Conservation (phyloP, 2,113 vertebrate species). For the Pelusios castaneus region DNA sequence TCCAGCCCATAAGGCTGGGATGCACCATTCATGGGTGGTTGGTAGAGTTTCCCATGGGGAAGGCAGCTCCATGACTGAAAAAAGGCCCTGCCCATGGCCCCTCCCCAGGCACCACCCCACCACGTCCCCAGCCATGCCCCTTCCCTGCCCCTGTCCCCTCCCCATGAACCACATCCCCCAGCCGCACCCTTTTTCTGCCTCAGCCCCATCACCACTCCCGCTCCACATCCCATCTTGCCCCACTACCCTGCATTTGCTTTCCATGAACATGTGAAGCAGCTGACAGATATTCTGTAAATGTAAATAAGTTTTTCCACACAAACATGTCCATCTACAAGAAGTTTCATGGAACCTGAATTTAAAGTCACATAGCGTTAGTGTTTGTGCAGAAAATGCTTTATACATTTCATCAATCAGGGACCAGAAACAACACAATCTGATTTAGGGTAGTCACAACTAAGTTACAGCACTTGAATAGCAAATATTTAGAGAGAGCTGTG, state of each 20-base stretch:
- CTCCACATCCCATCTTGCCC: too few relatives aligned
- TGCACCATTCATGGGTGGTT: too few relatives aligned
- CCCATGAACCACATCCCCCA: too few relatives aligned
- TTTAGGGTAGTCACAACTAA: not conserved
- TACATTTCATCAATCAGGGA: not conserved
- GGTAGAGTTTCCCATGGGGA: too few relatives aligned
- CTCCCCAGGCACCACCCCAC: too few relatives aligned
- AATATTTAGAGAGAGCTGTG: not conserved
- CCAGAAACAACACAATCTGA: not conserved
- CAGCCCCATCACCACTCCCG: too few relatives aligned
- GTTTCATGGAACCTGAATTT: not conserved
- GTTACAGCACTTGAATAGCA: not conserved
- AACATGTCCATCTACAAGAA: not conserved
- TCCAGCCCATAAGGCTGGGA: too few relatives aligned
- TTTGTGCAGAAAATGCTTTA: not conserved
- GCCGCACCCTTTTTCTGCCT: too few relatives aligned
- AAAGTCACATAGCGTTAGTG: not conserved
- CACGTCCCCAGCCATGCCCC: too few relatives aligned
- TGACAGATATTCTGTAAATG: not conserved
- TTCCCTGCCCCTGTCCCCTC: too few relatives aligned
- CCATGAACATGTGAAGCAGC: not conserved
- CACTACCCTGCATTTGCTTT: not conserved
- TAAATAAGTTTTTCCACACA: not conserved
- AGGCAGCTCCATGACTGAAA: too few relatives aligned
- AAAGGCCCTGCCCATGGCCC: too few relatives aligned